Conservation (phyloP, 2,888 invertebrate species). For the Drosophila helvetica region DNA sequence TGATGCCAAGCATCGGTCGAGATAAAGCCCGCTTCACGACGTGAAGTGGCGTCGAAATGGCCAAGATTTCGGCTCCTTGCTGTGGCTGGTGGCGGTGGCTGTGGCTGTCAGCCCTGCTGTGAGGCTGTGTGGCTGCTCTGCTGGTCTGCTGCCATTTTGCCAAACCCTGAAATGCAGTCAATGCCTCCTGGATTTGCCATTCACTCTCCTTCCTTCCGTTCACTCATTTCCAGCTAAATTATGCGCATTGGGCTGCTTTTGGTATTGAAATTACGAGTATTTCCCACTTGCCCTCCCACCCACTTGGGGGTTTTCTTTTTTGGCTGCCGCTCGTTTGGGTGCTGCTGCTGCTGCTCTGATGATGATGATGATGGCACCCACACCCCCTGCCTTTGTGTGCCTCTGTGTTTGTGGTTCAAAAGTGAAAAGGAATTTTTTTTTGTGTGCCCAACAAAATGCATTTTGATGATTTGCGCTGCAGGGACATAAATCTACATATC, state of each 20-base stretch:
- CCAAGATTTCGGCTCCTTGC: constrained; percentile 37
- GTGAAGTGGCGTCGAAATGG: constrained; percentile 61
- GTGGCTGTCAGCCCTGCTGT: constrained; percentile 51
- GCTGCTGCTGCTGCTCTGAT: constrained; percentile 4
- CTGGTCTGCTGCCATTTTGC: constrained; percentile 43
- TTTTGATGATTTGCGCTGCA: constrained; percentile 48
- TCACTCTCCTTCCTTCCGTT: neutral
- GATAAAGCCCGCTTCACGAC: constrained; percentile 59
- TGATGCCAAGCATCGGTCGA: constrained; percentile 59
- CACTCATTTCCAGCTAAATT: constrained; percentile 43
- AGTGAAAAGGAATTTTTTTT: constrained; percentile 38
- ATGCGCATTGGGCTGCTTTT: constrained; percentile 70
- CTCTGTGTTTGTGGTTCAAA: constrained; percentile 42
- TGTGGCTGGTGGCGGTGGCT: constrained; percentile 14
- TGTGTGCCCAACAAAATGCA: constrained; percentile 41
- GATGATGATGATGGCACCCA: constrained; percentile 22
- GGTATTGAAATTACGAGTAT: constrained; percentile 62
- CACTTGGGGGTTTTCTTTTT: constrained; percentile 20
- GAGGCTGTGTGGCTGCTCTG: constrained; percentile 44
- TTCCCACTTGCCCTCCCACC: neutral
- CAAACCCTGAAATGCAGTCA: constrained; percentile 65
- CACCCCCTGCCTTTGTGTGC: constrained; percentile 43
- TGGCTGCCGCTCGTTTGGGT: constrained; percentile 10
- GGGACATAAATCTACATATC: constrained; percentile 50
- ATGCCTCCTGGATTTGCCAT: constrained; percentile 23